These are phyloP conservation scores for Dromas ardeola DNA, from an alignment of 2,113 vertebrate genomes.

Conservation along the genomic window DNA sequence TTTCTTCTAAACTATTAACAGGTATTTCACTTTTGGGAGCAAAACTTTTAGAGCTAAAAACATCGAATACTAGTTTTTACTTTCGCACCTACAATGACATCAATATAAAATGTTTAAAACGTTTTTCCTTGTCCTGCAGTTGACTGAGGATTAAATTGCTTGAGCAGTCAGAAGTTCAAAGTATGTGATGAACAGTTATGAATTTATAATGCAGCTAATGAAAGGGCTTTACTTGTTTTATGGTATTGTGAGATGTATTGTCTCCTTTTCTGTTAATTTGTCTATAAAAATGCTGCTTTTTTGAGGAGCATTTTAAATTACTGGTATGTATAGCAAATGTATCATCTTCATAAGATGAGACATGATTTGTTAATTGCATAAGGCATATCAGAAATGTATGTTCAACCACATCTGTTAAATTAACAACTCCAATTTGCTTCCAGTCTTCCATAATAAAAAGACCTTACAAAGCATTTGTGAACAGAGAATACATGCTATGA, in stretches of 20 bases:
- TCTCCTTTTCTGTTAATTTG: constrained; percentile 65
- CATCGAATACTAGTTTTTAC: constrained; percentile 6
- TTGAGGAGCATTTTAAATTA: constrained; percentile 64
- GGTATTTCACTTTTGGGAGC: constrained; percentile 49
- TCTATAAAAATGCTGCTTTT: constrained; percentile 53
- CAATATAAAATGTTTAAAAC: neutral
- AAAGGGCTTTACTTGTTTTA: constrained; percentile 70
- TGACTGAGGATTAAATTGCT: constrained; percentile 46
- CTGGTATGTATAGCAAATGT: constrained; percentile 49
- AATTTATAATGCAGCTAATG: constrained; percentile 62
- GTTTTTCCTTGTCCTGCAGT: constrained; percentile 33
- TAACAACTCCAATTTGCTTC: constrained; percentile 49
- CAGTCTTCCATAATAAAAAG: constrained; percentile 47
- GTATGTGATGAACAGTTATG: constrained; percentile 47
- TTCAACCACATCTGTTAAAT: constrained; percentile 55
- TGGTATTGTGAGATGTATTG: constrained; percentile 46
- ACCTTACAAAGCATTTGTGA: constrained; percentile 31
- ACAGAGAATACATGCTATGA: constrained; percentile 9
- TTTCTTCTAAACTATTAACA: constrained; percentile 8
- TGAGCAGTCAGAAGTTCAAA: constrained; percentile 53
- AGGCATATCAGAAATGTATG: constrained; percentile 34
- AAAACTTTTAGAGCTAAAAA: constrained; percentile 48
- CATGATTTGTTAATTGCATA: constrained; percentile 58
- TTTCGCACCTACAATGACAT: neutral
- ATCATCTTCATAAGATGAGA: constrained; percentile 75